Evolutionary conservation across 2,797 vertebrate species (phyloP), one percentile per base, ranked within the genome.

Genomic region (Ptychadena robeensis): DNA sequence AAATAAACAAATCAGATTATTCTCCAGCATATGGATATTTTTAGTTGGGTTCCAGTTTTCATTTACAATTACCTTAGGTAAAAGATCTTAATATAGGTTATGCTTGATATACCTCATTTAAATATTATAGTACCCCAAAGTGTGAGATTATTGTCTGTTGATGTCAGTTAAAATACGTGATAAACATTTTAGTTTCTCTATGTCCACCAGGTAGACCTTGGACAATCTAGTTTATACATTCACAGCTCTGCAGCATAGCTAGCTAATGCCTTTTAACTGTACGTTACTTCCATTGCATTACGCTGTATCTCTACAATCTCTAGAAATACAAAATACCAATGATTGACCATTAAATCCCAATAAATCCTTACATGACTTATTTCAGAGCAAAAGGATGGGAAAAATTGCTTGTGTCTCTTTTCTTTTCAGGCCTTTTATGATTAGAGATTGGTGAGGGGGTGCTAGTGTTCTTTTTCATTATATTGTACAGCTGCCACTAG

Each of bases 311-410:
- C 70, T 74, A 63, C 48, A 68, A 80, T 85, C 77, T 75, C 77
- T 25, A 64, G 38, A 66, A 80, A 48, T 63, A 74, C 64, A 70
- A 74, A 75, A 85, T 34, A 35, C 25, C 53, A 11, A 28, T 80
- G 77, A 80, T 80, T 80, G 78, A 80, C 82, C 65, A 68, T 80
- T 80, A 85, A 85, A 85, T 73, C 64, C 34, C 70, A 79, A 79
- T 83, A 83, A 67, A 83, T 80, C 53, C 53, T 64, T 61, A 59
- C 77, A 84, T 74, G 25, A 67, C 64, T 75, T 5, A 25, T 9
- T 75, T 85, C 32, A 68, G 30, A 31, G 77, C 44, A 79, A 61
- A 73, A 61, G 12, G 64, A 74, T 73, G 35, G 57, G n/a, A 83
- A 48, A 67, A 57, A 75, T 48, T 76, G 48, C 67, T 70, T 38